phyloP scores from a whole-genome alignment of 2,797 vertebrate genomes.

The Cygnus olor region DNA sequence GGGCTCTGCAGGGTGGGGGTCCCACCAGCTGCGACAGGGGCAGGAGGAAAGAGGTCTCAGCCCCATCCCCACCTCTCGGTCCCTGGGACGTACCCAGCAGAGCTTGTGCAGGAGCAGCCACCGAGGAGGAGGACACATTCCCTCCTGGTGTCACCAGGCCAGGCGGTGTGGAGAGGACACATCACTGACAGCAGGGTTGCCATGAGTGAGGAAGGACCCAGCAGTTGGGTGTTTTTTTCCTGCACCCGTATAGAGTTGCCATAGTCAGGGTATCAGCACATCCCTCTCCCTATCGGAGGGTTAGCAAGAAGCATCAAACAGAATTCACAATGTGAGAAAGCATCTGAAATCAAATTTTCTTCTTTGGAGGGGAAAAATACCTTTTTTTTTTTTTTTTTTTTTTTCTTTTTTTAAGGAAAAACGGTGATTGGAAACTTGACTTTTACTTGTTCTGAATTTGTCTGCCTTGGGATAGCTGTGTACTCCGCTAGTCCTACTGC shows the following conservation, averaged over 20 bases:
- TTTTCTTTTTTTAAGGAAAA: neutral
- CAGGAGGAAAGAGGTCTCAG: neutral
- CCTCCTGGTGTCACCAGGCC: neutral
- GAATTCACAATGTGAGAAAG: neutral
- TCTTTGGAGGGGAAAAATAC: neutral
- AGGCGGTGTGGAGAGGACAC: fast-evolving
- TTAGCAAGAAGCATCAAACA: neutral
- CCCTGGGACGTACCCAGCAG: neutral
- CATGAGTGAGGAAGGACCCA: neutral
- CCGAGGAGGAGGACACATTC: neutral
- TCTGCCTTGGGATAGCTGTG: neutral
- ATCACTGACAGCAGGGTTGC: fast-evolving
- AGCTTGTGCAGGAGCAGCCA: too few species aligned
- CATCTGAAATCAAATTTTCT: neutral
- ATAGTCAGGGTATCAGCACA: neutral
- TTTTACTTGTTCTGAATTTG: neutral
- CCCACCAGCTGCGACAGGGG: neutral
- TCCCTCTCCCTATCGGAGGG: fast-evolving
- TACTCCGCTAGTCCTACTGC: neutral
- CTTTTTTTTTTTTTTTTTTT: neutral
- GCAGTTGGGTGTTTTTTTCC: neutral
- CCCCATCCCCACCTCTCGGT: neutral
- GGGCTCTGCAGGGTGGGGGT: neutral
- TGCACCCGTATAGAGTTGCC: neutral
- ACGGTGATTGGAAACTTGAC: neutral